Evolutionary conservation across 2,888 invertebrate genomes (phyloP), one percentile per base, ranked within the genome.

Genomic region (Agrochola circellaris): DNA sequence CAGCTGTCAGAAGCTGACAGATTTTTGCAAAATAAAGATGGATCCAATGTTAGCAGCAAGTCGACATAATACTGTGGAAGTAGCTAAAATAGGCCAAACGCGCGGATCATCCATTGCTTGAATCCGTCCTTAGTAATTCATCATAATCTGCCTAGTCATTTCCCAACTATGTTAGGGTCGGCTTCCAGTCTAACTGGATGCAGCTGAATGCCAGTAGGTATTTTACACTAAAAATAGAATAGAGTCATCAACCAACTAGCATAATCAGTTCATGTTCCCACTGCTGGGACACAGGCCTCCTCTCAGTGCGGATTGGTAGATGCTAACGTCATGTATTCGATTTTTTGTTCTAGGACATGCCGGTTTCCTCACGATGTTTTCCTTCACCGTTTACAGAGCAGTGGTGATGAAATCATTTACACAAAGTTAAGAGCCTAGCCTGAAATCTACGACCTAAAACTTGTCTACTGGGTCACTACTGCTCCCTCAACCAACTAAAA

Each of bases 201-300:
- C n/a, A 68, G 34, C 11, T 34, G 1, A 9, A 17, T 6, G 34
- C 17, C 34, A 54, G 0, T 54, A 8, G 7, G 2, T 26, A n/a
- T 6, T 34, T 54, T 34, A 54, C 3, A 34, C 34, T 0, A 3
- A 34, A 68, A 78, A 69, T 38, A 65, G 42, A 78, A 69, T 38
- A 65, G 42, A 83, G 70, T 48, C 26, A 34, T 85, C 51, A 67
- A n/a, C 11, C 0, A 56, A 73, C 48, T 6, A 56, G 9, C 23
- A 54, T 51, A 20, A 20, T 51, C 8, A 51, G 20, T 7, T 20
- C 8, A 51, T 20, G 20, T 23, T 23, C 54, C 23, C 9, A 54
- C 9, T 9, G 9, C 54, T 51, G 54, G 23, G 8, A 7, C 3
- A 54, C 54, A 23, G 9, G 3, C 54, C 54, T 23, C 23, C 23